Base-by-base conservation (phyloP, 1,140 invertebrate genomes). In the Phocides pigmalion region DNA sequence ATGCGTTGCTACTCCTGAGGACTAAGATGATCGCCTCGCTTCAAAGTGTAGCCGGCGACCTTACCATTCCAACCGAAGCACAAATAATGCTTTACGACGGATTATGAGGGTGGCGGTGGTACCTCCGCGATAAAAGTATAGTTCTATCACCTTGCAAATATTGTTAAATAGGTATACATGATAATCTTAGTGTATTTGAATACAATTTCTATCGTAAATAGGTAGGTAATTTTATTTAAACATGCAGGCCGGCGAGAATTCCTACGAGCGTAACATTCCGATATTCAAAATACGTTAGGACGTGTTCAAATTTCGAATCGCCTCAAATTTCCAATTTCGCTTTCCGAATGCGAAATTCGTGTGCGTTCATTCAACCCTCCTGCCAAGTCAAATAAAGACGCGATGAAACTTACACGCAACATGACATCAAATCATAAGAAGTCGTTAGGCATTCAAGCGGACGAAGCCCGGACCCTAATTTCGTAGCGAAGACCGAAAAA, bases 371-470 rank as follows among this genome's bases (percentile, higher is more conserved):
- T 62, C 58, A 67, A 67, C 65, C 59, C 74, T 54, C 61, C 42
- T 54, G 63, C 65, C 66, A 68, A 73, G 70, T 72, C 70, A 74
- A 79, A 79, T 79, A 74, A 74, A 76, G 74, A 70, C 72, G 67
- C 59, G 56, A 42, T 35, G 47, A 65, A 68, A 68, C 59, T 63
- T 75, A 73, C 70, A 75, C 70, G 69, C 74, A 71, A 80, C 77
- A 76, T 76, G 75, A 78, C 75, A 78, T 80, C 75, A 74, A 75
- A 80, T 76, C 77, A 76, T 80, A 80, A 80, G 77, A 80, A 80
- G 74, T 80, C 74, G 75, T 80, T 77, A 79, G 64, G 67, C 72
- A 77, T 76, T 71, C 70, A 64, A 76, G 73, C 68, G 68, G 47
- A 39, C 59, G 37, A 12, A 32, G 32, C 50, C 51, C 51, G 66